Conservation (phyloP, 2,888 invertebrate genomes). For the Tetropium fuscum region DNA sequence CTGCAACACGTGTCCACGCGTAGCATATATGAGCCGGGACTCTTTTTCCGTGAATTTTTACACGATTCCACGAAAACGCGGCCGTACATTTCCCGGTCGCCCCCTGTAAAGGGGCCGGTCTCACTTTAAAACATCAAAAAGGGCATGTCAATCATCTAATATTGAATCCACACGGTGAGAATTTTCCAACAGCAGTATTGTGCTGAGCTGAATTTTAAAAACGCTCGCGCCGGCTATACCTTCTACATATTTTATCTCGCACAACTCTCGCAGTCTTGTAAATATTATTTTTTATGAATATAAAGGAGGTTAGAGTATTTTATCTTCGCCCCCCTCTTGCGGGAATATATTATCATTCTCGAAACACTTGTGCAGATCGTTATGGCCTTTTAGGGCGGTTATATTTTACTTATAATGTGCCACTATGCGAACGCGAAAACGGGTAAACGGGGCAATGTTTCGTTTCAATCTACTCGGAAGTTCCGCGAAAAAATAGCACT, state of each 20-base stretch:
- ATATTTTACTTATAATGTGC: constrained; percentile 26
- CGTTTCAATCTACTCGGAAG: constrained; percentile 27
- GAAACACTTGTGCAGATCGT: constrained; percentile 28
- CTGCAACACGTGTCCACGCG: constrained; percentile 41
- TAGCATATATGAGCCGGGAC: constrained; percentile 37
- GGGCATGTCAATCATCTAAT: constrained; percentile 62
- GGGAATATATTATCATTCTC: constrained; percentile 28
- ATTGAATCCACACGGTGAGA: constrained; percentile 58
- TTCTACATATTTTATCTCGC: constrained; percentile 33
- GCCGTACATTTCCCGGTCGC: neutral
- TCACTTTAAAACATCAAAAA: constrained; percentile 56
- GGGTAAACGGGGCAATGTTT: constrained; percentile 27
- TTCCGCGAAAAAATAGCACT: no score
- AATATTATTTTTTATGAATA: constrained; percentile 41
- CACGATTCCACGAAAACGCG: constrained; percentile 27
- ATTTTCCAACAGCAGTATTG: constrained; percentile 52
- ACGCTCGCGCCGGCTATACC: constrained; percentile 11
- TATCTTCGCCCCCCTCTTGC: constrained; percentile 20
- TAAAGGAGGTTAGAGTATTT: constrained; percentile 26
- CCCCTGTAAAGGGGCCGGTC: constrained; percentile 29
- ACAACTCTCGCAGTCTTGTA: constrained; percentile 27
- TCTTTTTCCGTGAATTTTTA: constrained; percentile 30
- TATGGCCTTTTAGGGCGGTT: constrained; percentile 27
- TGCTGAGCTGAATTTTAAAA: constrained; percentile 55
- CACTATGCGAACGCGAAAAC: constrained; percentile 4